phyloP scores from a whole-genome alignment of 2,113 vertebrate genomes.

The Neodon shergylaensis region DNA sequence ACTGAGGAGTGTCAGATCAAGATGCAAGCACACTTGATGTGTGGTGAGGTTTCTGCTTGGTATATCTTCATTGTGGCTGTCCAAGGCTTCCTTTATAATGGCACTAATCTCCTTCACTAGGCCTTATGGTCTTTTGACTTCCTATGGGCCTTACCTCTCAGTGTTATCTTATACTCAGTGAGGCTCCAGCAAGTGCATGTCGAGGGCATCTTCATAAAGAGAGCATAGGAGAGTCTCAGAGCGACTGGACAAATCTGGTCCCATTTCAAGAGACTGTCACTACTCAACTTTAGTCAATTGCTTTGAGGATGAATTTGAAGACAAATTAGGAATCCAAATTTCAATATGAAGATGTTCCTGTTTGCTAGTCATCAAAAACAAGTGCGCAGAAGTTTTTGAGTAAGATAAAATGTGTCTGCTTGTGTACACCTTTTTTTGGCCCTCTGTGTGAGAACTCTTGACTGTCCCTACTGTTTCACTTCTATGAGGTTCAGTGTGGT shows the following conservation, averaged over 20 bases:
- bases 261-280: not conserved
- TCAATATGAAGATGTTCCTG: not conserved
- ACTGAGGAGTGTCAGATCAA: not conserved
- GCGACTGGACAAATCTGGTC: not conserved
- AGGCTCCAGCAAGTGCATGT: not conserved
- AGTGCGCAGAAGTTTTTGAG: not conserved
- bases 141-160: not conserved
- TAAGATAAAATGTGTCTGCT: not conserved
- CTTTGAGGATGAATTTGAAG: constrained; percentile 7
- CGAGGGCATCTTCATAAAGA: not conserved
- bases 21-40: not conserved
- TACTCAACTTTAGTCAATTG: not conserved
- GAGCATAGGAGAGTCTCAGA: not conserved
- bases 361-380: not conserved
- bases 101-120: not conserved
- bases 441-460: not conserved
- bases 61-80: not conserved
- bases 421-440: not conserved
- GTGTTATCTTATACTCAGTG: too few relatives aligned
- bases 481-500: too few relatives aligned
- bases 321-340: constrained; percentile 31
- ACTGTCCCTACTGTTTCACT: not conserved
- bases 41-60: not conserved
- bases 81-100: not conserved
- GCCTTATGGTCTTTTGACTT: not conserved